phyloP scores from a whole-genome alignment of 1,140 invertebrate genomes.

The Drosophila subobscura region DNA sequence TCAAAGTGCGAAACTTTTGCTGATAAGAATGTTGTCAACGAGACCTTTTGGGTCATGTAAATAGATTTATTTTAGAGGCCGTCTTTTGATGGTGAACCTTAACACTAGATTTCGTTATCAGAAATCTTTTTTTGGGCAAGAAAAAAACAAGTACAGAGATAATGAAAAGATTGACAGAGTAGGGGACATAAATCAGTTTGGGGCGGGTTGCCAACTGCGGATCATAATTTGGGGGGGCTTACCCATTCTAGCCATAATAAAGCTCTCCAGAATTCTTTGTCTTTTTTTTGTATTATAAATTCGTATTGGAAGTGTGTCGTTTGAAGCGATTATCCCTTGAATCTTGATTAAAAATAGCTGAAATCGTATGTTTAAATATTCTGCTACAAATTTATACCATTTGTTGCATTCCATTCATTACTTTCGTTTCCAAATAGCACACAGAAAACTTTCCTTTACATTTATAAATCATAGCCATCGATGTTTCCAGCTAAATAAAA shows the following conservation, averaged over 20 bases:
- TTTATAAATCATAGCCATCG: no score
- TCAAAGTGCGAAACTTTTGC: no score
- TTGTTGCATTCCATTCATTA: no score
- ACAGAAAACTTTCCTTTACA: no score
- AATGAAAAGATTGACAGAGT: background rate
- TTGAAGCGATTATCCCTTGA: no score
- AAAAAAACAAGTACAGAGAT: conserved; percentile 26
- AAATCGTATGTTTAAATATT: no score
- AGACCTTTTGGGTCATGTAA: background rate
- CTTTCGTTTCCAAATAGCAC: no score
- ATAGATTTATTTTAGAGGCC: conserved; percentile 11
- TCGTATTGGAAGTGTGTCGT: no score
- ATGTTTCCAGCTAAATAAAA: no score
- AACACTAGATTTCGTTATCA: conserved; percentile 18
- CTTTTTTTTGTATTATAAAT: background rate
- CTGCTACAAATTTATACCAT: no score
- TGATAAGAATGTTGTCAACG: conserved; percentile 10
- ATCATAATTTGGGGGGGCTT: conserved; percentile 17
- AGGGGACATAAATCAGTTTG: conserved; percentile 23
- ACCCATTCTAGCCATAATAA: conserved; percentile 2
- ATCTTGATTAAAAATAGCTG: no score
- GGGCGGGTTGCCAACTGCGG: background rate
- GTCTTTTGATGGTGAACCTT: conserved; percentile 2
- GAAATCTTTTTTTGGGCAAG: conserved; percentile 3
- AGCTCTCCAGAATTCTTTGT: background rate